phyloP scores from a whole-genome alignment of 2,113 vertebrate genomes.

The Muntiacus reevesi region DNA sequence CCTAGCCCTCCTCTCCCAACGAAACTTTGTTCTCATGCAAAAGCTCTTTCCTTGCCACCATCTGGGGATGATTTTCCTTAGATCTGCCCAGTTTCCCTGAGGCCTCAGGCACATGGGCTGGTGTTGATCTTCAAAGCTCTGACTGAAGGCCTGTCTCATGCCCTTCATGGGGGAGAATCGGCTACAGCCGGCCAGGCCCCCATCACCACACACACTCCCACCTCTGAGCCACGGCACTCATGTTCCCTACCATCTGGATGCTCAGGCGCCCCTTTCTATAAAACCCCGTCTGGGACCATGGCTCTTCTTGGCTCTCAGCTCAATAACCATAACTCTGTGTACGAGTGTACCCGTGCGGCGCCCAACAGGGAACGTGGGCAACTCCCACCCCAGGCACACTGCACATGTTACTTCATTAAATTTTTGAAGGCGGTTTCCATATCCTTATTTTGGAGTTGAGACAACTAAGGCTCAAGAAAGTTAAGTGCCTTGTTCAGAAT shows the following conservation, averaged over 20 bases:
- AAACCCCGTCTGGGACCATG: accelerated
- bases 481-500: background rate
- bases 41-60: background rate
- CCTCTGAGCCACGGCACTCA: background rate
- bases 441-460: background rate
- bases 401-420: background rate
- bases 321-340: background rate
- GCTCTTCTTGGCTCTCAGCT: background rate
- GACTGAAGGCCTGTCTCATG: background rate
- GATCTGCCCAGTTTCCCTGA: background rate
- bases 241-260: background rate
- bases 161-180: background rate
- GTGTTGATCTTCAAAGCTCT: background rate
- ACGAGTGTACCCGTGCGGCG: accelerated
- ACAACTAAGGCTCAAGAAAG: background rate
- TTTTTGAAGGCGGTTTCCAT: background rate
- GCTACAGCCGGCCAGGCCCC: no score
- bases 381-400: background rate
- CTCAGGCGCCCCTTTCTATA: background rate
- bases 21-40: accelerated
- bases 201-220: accelerated
- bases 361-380: background rate
- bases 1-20: background rate
- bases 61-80: background rate
- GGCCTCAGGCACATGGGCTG: background rate